Evolutionary conservation across 2,797 vertebrate genomes (phyloP).

Genomic region (Molossus alvarezi): DNA sequence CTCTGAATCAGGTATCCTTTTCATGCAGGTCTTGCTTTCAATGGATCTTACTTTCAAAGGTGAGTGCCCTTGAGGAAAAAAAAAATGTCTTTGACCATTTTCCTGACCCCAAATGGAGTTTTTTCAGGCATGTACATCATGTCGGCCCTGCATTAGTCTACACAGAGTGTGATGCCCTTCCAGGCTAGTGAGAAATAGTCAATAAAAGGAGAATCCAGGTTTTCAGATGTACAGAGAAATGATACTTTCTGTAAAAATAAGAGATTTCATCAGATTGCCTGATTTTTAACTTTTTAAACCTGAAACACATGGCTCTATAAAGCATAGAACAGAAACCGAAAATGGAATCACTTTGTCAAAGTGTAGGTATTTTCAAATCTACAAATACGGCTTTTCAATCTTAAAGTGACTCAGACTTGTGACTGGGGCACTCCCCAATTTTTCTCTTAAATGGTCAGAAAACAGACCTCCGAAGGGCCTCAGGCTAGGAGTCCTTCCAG

Average conservation of each 20-base stretch:
- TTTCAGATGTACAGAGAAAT: neutral
- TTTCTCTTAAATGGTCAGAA: neutral
- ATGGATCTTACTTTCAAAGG: neutral
- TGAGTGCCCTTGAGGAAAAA: neutral
- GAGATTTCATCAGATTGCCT: constrained; percentile 5
- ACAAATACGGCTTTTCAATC: constrained; percentile 6
- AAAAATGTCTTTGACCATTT: neutral
- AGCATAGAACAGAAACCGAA: neutral
- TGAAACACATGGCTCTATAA: neutral
- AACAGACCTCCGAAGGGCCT: neutral
- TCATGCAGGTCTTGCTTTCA: neutral
- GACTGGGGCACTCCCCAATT: neutral
- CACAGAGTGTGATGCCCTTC: neutral
- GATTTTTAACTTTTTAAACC: constrained; percentile 41
- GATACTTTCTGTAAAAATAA: constrained; percentile 14
- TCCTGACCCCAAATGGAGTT: neutral
- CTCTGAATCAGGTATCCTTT: neutral
- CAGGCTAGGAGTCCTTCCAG: neutral
- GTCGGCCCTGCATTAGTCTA: neutral
- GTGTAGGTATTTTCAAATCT: neutral
- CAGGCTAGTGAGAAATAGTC: neutral
- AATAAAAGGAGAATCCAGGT: neutral
- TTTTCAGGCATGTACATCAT: neutral
- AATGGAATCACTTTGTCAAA: constrained; percentile 4
- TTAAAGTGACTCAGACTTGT: constrained; percentile 48